Conservation (phyloP, 1,140 invertebrate genomes). For the Thaumatotibia leucotreta region DNA sequence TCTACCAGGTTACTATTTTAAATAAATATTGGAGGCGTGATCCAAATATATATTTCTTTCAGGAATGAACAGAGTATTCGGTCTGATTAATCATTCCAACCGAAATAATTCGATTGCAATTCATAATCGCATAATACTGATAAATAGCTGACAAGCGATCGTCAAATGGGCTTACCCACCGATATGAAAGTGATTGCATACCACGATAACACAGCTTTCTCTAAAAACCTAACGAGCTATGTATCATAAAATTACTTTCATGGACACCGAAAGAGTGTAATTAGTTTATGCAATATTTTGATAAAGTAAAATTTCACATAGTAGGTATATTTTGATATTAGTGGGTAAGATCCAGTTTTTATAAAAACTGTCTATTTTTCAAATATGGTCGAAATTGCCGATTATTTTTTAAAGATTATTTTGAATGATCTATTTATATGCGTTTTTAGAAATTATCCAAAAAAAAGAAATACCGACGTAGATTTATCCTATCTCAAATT, state of each 20-base stretch:
- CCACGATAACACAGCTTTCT: neutral
- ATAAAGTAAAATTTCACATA: neutral
- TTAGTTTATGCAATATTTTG: neutral
- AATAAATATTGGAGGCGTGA: too few relatives aligned
- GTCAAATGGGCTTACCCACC: neutral
- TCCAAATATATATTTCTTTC: too few relatives aligned
- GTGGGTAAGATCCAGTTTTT: neutral
- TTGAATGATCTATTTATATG: too few relatives aligned
- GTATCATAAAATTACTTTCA: conserved; percentile 7
- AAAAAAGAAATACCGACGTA: too few relatives aligned
- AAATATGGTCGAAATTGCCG: too few relatives aligned
- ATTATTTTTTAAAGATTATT: too few relatives aligned
- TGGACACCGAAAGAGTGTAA: neutral
- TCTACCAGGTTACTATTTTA: too few relatives aligned
- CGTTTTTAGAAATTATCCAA: too few relatives aligned
- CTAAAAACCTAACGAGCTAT: conserved; percentile 1
- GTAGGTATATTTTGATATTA: neutral
- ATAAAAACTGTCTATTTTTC: too few relatives aligned
- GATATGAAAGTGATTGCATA: conserved; percentile 11
- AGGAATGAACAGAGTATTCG: too few relatives aligned
- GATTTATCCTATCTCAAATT: too few relatives aligned
- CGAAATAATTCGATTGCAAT: neutral
- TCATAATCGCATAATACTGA: neutral
- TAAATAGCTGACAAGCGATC: neutral
- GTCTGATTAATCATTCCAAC: neutral